Evolutionary conservation across 1,140 invertebrate genomes (phyloP).

Genomic region (Helicoverpa zea): DNA sequence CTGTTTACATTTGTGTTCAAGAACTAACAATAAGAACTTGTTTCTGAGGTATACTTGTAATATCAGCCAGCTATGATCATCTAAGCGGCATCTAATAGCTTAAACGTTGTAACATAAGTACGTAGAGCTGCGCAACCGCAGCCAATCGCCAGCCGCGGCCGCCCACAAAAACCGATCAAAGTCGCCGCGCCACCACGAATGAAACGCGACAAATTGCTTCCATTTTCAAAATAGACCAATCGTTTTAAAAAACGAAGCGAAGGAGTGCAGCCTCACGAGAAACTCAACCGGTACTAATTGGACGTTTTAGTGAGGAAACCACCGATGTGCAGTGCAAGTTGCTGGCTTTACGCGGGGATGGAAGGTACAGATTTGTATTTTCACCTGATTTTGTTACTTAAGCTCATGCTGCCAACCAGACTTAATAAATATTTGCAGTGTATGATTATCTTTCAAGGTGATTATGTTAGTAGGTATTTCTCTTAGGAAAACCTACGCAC

Average conservation of each 20-base stretch:
- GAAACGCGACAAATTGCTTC: conserved; percentile 78
- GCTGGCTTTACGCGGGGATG: neutral
- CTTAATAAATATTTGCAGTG: no score
- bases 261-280: conserved; percentile 67
- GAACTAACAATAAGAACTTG: no score
- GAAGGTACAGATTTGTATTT: neutral
- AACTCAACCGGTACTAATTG: conserved; percentile 72
- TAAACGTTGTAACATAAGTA: conserved; percentile 31
- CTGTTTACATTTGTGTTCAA: no score
- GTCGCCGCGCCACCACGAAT: conserved; percentile 71
- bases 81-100: conserved; percentile 40
- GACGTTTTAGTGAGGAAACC: conserved; percentile 56
- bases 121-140: conserved; percentile 49
- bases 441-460: no score
- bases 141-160: conserved; percentile 68
- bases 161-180: conserved; percentile 83
- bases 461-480: no score
- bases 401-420: no score
- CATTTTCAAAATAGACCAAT: conserved; percentile 78
- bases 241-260: conserved; percentile 64
- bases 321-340: neutral
- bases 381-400: no score
- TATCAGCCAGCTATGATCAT: neutral
- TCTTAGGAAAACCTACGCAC: no score
- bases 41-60: no score